Conservation (phyloP, 2,113 vertebrate genomes). For the Xenopus borealis region DNA sequence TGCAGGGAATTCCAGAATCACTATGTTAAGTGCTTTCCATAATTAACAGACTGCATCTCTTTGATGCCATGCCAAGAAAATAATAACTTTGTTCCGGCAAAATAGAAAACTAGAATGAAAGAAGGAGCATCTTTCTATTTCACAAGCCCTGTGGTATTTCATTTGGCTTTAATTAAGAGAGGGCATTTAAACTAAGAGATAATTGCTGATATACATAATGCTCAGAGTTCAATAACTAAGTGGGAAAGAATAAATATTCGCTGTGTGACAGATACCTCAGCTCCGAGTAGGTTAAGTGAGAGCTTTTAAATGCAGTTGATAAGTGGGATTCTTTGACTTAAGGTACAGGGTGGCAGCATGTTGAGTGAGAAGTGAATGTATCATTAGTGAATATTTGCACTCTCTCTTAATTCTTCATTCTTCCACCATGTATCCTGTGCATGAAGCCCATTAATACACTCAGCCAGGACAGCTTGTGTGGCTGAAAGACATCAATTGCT, state of each 20-base stretch:
- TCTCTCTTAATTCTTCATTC: too few species aligned
- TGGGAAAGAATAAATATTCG: conserved; percentile 62
- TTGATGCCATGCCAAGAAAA: conserved; percentile 62
- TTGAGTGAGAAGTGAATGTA: conserved; percentile 46
- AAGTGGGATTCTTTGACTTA: too few species aligned
- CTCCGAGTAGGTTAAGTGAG: too few species aligned
- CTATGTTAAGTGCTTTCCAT: conserved; percentile 49
- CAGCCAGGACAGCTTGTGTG: too few species aligned
- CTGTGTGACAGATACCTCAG: conserved; percentile 56
- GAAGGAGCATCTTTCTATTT: conserved; percentile 61
- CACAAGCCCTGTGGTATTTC: conserved; percentile 55
- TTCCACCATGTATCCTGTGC: too few species aligned
- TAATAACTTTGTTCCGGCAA: conserved; percentile 59
- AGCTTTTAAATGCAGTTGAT: too few species aligned
- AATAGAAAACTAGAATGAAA: conserved; percentile 60
- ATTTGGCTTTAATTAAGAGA: conserved; percentile 64
- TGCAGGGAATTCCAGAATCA: conserved; percentile 14
- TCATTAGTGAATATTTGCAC: too few species aligned
- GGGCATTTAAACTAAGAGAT: conserved; percentile 63
- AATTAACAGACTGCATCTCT: conserved; percentile 59
- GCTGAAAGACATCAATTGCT: too few species aligned
- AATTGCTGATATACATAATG: conserved; percentile 65
- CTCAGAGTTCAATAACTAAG: conserved; percentile 60
- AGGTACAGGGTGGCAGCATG: too few species aligned
- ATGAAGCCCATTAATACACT: too few species aligned